Evolutionary conservation across 2,888 invertebrate genomes (phyloP).

Genomic region (Auanema sp.): DNA sequence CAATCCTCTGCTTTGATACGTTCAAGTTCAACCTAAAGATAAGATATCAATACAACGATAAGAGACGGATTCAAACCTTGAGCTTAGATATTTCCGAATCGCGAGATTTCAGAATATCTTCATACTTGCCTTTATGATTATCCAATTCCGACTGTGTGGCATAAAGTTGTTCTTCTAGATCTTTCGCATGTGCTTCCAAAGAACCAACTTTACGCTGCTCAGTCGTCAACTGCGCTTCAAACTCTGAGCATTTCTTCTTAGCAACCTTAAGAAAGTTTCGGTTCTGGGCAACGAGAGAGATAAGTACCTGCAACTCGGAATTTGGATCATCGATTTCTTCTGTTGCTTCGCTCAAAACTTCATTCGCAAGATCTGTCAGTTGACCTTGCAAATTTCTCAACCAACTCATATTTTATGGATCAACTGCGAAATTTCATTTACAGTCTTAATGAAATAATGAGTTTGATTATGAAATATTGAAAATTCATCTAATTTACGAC

Average conservation of each 20-base stretch:
- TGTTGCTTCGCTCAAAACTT: constrained; percentile 52
- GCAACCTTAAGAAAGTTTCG: constrained; percentile 36
- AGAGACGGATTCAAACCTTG: constrained; percentile 24
- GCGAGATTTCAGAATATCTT: constrained; percentile 42
- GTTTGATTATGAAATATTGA: too few species aligned
- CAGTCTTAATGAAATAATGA: background rate
- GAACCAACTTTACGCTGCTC: constrained; percentile 28
- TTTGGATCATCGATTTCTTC: constrained; percentile 56
- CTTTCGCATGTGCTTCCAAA: constrained; percentile 22
- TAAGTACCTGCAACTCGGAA: constrained; percentile 46
- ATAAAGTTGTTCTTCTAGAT: constrained; percentile 44
- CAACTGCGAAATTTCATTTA: background rate
- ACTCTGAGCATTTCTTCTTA: constrained; percentile 46
- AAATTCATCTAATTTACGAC: too few species aligned
- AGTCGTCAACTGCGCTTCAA: constrained; percentile 39
- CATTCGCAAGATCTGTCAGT: constrained; percentile 53
- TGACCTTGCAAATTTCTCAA: constrained; percentile 49
- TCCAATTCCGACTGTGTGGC: constrained; percentile 7
- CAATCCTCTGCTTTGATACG: background rate
- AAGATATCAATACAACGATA: background rate
- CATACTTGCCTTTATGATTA: constrained; percentile 21
- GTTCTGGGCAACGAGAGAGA: background rate
- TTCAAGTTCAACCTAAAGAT: constrained; percentile 11
- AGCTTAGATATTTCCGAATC: constrained; percentile 52
- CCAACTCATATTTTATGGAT: constrained; percentile 19